Evolutionary conservation across 92 coral and sea anemone genomes (phyloP).

Genomic region (Parazoanthus darwini): DNA sequence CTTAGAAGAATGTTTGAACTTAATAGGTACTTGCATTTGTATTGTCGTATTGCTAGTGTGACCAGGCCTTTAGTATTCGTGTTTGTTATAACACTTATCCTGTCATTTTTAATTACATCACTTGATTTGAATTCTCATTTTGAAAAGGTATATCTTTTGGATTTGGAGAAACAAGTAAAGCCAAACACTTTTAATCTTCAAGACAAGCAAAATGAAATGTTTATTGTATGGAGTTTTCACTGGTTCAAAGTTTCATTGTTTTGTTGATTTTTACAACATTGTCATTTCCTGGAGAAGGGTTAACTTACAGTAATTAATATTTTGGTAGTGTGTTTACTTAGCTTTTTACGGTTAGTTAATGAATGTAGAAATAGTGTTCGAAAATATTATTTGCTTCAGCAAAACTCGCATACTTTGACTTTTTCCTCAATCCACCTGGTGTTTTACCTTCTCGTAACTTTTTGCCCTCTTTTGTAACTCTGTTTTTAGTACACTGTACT

Average conservation of each 20-base stretch:
- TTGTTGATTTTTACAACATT: too few relatives aligned
- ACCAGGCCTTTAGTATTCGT: background rate
- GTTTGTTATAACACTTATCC: background rate
- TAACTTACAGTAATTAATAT: too few relatives aligned
- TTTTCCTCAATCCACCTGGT: background rate
- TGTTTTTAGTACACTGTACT: background rate
- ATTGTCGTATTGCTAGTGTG: background rate
- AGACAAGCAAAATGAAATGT: too few relatives aligned
- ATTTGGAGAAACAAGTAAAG: too few relatives aligned
- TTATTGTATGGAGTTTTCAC: too few relatives aligned
- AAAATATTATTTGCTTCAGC: background rate
- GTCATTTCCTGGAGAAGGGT: too few relatives aligned
- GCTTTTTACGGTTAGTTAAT: background rate
- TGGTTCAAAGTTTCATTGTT: too few relatives aligned
- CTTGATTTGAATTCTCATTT: too few relatives aligned
- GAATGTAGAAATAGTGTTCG: background rate
- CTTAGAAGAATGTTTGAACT: background rate
- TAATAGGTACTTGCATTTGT: background rate
- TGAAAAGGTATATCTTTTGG: too few relatives aligned
- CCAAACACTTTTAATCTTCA: too few relatives aligned
- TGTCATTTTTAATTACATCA: background rate
- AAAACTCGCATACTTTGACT: background rate
- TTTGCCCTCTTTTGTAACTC: background rate
- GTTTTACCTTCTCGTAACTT: background rate
- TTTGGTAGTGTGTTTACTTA: too few relatives aligned